Base-by-base conservation (phyloP, 2,797 vertebrate genomes). In the Serranus cabrilla region DNA sequence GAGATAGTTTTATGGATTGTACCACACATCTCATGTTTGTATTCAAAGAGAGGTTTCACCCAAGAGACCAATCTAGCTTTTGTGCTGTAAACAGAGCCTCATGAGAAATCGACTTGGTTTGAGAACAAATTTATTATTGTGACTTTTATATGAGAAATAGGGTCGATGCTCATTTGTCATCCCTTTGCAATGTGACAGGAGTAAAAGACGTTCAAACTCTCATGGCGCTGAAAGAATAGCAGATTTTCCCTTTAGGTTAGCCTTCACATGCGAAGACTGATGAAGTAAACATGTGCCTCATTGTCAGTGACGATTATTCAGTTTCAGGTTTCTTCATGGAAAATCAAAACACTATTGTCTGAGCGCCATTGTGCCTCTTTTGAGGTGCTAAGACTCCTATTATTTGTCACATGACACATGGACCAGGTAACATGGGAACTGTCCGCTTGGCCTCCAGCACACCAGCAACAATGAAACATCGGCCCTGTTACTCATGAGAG, bases 381-480 rank as follows among this genome's bases (percentile, higher is more conserved):
- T 77, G 64, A 72, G 68, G 65, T 37, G 49, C 45, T 54, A 51
- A 74, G 34, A 50, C 64, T 56, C 7, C 16, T 56, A 52, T 65
- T 84, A 61, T 79, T 71, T 62, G 73, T 76, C 72, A 78, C 46
- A 31, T 47, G 74, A 82, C 46, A 79, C 66, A 55, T 57, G 46
- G 59, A 64, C 16, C 56, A 34, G 23, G 47, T 65, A 13, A 57
- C 51, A 27, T 42, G 40, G 12, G 60, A 78, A 69, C 4, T 42
- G 18, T 46, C 50, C 61, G 39, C 8, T n/a, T 66, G 9, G 47
- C 78, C 65, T 73, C 39, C 39, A 52, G 79, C 67, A 16, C 21
- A 18, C 40, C 2, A 2, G 37, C 23, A 76, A 69, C 66, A 80
- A 61, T 60, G 62, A 81, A 57, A 46, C 27, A 21, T 42, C 67